Conservation (phyloP, 1,140 invertebrate species). For the Pteromalus puparum region DNA sequence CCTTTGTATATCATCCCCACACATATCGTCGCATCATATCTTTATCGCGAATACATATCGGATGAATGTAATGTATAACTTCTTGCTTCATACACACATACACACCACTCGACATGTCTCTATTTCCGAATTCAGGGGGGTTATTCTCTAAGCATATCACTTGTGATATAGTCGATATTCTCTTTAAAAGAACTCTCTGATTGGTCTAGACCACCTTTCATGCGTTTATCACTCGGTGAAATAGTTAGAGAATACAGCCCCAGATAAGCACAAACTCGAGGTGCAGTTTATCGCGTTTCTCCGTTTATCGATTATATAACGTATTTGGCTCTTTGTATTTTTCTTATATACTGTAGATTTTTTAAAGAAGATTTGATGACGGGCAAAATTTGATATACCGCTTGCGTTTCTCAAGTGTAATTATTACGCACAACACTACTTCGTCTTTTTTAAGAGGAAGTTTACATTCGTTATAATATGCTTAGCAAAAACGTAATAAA, state of each 20-base stretch:
- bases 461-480: not conserved
- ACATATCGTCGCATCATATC: conserved; percentile 43
- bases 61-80: conserved; percentile 7
- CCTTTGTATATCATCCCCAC: conserved; percentile 1
- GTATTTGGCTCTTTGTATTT: conserved; percentile 16
- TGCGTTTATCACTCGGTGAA: no score
- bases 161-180: no score
- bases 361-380: conserved; percentile 1
- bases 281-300: conserved; percentile 8
- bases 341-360: conserved; percentile 28
- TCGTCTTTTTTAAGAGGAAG: not conserved
- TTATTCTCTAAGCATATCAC: no score
- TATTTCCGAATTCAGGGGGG: conserved; percentile 28
- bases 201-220: no score
- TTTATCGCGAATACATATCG: conserved; percentile 41
- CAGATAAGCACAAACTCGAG: not conserved
- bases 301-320: not conserved
- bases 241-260: no score
- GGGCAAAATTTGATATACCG: conserved; percentile 1
- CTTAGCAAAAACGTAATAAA: not conserved
- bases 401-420: not conserved
- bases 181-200: no score
- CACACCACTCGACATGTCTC: not conserved
- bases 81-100: not conserved
- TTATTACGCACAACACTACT: not conserved